A percentile compares a stretch with the other conserved stretches of the same genome.
These are phyloP conservation scores for Ciconia nigra DNA, from an alignment of 2,797 vertebrate genomes.

Conservation along the genomic window DNA sequence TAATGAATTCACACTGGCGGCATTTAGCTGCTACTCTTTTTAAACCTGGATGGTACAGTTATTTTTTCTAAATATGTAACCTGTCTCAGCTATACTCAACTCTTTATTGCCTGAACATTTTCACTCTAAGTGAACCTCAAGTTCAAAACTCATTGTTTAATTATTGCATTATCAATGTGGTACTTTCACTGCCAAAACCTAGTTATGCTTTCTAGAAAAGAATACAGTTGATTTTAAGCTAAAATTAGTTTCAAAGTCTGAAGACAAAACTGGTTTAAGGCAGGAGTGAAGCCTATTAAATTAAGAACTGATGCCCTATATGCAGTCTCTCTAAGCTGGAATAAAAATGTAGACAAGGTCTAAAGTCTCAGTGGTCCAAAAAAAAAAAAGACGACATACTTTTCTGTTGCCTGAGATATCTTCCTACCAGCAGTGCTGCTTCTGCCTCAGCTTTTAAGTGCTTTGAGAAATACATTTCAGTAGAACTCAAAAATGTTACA, in stretches of 20 bases:
- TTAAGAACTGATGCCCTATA: neutral
- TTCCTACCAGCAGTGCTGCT: neutral
- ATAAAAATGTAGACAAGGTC: neutral
- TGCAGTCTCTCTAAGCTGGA: neutral
- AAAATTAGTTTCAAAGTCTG: neutral
- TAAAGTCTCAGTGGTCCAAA: neutral
- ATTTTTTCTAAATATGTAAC: neutral
- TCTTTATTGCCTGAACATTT: neutral
- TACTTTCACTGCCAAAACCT: neutral
- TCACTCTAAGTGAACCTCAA: neutral
- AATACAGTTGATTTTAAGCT: neutral
- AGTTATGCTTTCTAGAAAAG: neutral
- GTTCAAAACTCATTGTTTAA: neutral
- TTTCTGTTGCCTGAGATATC: neutral
- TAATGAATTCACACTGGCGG: neutral
- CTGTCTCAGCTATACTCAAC: neutral
- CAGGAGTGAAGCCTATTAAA: neutral
- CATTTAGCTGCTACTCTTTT: slow-evolving; percentile 7
- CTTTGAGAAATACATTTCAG: neutral
- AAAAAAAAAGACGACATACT: neutral
- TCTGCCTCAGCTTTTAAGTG: neutral
- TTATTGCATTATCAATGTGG: neutral
- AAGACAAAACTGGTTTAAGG: neutral
- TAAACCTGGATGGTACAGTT: neutral
- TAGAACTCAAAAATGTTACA: neutral